phyloP scores from a whole-genome alignment of 2,797 vertebrate genomes.

The Anabas testudineus region DNA sequence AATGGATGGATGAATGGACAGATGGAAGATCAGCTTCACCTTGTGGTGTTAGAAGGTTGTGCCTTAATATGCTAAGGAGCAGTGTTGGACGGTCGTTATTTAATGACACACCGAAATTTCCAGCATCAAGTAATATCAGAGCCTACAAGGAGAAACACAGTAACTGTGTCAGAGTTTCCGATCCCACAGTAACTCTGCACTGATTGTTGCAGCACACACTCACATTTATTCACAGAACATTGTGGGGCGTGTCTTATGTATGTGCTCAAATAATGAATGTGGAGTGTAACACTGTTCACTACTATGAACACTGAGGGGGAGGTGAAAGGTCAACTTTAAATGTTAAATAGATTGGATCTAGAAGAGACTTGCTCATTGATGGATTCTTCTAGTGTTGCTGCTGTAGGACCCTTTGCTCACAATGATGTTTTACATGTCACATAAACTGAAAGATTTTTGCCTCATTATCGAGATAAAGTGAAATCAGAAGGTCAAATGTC shows the following conservation, averaged over 20 bases:
- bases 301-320: too few relatives aligned
- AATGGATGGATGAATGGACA: too few relatives aligned
- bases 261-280: constrained; percentile 5
- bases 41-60: neutral
- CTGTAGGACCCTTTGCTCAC: constrained; percentile 15
- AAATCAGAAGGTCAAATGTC: constrained; percentile 16
- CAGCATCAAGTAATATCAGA: neutral
- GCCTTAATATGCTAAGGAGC: too few relatives aligned
- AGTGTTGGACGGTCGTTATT: too few relatives aligned
- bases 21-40: too few relatives aligned
- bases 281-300: neutral
- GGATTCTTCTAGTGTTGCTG: constrained; percentile 10
- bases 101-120: too few relatives aligned
- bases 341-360: constrained; percentile 20
- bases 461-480: constrained; percentile 4
- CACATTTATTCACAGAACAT: too few relatives aligned
- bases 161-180: too few relatives aligned
- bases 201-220: neutral
- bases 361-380: constrained; percentile 17
- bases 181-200: too few relatives aligned
- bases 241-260: neutral
- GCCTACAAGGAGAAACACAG: neutral
- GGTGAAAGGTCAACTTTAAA: constrained; percentile 33
- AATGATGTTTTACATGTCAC: constrained; percentile 2
- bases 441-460: neutral